A percentile compares a stretch with the other conserved stretches of the same genome.
Evolutionary conservation across 2,888 invertebrate genomes (phyloP).

Genomic region (Eristalis arbustorum): DNA sequence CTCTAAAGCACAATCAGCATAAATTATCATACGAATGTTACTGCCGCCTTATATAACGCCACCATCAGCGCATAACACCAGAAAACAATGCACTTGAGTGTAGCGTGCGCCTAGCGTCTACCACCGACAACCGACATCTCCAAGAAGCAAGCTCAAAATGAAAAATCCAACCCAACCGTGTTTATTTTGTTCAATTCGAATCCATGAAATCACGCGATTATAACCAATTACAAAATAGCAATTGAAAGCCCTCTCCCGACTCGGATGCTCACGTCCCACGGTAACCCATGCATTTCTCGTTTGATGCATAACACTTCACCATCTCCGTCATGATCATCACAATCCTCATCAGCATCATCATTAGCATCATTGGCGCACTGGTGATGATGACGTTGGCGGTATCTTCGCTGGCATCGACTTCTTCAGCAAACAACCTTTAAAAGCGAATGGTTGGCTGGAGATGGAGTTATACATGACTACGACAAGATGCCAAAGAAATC

Average conservation of each 20-base stretch:
- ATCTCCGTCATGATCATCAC: slow-evolving; percentile 13
- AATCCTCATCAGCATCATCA: slow-evolving; percentile 17
- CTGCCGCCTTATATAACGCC: slow-evolving; percentile 30
- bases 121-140: slow-evolving; percentile 9
- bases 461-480: slow-evolving; percentile 17
- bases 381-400: background rate
- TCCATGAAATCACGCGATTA: slow-evolving; percentile 49
- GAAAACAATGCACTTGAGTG: background rate
- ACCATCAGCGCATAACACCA: background rate
- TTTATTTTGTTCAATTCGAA: slow-evolving; percentile 24
- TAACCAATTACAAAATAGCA: slow-evolving; percentile 67
- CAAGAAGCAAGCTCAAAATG: slow-evolving; percentile 2
- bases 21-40: slow-evolving; percentile 23
- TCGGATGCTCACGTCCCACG: slow-evolving; percentile 43
- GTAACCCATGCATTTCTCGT: slow-evolving; percentile 57
- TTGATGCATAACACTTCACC: slow-evolving; percentile 64
- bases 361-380: slow-evolving; percentile 15
- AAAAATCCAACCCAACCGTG: background rate
- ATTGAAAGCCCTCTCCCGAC: slow-evolving; percentile 35
- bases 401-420: background rate
- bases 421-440: slow-evolving; percentile 59
- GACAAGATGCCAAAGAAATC: slow-evolving; percentile 66
- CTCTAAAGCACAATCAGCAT: slow-evolving; percentile 45
- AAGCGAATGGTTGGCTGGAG: slow-evolving; percentile 42
- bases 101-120: background rate